A percentile compares a stretch with the other conserved stretches of the same genome.
phyloP scores from a whole-genome alignment of 1,140 invertebrate genomes.

The Goniozus legneri region DNA sequence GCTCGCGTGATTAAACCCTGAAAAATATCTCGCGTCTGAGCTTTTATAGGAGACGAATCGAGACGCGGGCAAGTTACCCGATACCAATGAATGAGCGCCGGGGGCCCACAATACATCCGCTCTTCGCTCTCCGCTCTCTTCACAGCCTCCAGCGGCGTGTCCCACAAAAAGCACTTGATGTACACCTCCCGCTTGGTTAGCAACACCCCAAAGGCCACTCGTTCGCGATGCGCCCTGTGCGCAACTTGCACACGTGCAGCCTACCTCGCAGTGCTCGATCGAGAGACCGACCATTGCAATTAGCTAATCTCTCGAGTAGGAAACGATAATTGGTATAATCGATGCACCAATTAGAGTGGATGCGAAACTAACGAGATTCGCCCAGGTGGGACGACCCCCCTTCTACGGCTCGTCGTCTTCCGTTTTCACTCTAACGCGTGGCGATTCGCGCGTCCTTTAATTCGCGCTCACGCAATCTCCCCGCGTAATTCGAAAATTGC shows the following conservation, averaged over 20 bases:
- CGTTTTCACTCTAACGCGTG: too few species aligned
- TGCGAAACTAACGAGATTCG: slow-evolving; percentile 39
- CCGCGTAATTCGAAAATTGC: too few species aligned
- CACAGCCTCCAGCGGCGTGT: background rate
- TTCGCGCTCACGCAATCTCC: too few species aligned
- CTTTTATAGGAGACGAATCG: too few species aligned
- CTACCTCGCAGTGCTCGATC: slow-evolving; percentile 8
- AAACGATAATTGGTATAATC: slow-evolving; percentile 47
- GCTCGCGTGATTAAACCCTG: too few species aligned
- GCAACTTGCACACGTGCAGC: slow-evolving; percentile 18
- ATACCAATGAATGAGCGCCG: slow-evolving; percentile 40
- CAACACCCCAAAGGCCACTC: slow-evolving; percentile 20
- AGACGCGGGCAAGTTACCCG: slow-evolving; percentile 32
- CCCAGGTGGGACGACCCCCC: too few species aligned
- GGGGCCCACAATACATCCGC: slow-evolving; percentile 26
- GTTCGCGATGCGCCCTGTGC: slow-evolving; percentile 25
- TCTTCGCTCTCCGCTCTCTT: slow-evolving; percentile 1
- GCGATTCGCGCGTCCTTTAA: too few species aligned
- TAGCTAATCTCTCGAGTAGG: slow-evolving; percentile 41
- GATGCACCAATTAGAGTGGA: slow-evolving; percentile 40
- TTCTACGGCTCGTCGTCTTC: too few species aligned
- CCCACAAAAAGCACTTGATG: slow-evolving; percentile 8
- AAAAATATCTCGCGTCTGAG: too few species aligned
- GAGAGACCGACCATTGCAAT: slow-evolving; percentile 23
- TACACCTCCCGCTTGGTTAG: slow-evolving; percentile 6